A percentile compares a stretch with the other conserved stretches of the same genome.
Conservation (phyloP, 2,113 vertebrate genomes). For the Mesembrinibis cayennensis region DNA sequence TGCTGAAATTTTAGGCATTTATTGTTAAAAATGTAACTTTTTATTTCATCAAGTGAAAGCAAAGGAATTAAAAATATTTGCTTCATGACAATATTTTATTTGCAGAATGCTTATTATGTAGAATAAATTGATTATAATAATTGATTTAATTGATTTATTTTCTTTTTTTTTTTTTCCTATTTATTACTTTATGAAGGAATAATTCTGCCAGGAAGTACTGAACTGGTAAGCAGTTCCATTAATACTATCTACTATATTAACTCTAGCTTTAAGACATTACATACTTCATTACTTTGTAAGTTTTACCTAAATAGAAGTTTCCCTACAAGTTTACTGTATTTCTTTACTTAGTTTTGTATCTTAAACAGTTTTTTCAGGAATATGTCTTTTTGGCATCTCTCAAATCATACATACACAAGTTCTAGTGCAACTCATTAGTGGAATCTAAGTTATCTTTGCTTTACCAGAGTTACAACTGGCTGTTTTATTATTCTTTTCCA, state of each 20-base stretch:
- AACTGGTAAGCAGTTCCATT: not conserved
- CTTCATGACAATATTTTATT: not conserved
- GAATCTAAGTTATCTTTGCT: not conserved
- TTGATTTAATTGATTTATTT: not conserved
- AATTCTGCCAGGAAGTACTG: not conserved
- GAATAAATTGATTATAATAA: not conserved
- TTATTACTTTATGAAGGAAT: not conserved
- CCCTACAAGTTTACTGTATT: not conserved
- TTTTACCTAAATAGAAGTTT: not conserved
- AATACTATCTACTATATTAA: not conserved
- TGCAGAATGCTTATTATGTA: not conserved
- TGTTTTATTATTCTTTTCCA: not conserved
- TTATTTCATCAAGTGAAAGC: not conserved
- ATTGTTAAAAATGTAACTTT: not conserved
- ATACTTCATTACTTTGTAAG: not conserved
- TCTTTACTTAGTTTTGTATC: not conserved
- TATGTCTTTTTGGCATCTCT: not conserved
- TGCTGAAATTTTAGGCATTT: not conserved
- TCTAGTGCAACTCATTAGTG: not conserved
- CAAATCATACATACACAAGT: not conserved
- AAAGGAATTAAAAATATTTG: not conserved
- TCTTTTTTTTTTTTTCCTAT: not conserved
- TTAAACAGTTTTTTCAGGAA: not conserved
- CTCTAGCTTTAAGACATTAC: not conserved
- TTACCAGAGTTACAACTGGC: not conserved